These are phyloP conservation scores for Leptinotarsa texana DNA, from an alignment of 1,140 invertebrate genomes.

Conservation along the genomic window DNA sequence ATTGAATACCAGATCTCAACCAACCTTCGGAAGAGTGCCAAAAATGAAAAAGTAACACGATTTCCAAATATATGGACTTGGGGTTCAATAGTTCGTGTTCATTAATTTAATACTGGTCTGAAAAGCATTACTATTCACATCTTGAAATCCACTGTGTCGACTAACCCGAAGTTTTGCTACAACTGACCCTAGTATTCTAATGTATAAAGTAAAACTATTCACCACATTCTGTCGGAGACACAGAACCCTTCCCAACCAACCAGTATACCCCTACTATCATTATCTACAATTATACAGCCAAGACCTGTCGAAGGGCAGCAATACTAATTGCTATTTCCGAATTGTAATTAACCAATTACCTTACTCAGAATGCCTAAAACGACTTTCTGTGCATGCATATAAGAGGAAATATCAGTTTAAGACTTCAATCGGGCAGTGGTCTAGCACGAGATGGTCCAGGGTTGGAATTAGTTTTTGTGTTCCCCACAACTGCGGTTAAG, in stretches of 20 bases:
- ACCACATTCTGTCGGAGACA: not conserved
- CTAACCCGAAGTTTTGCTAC: too few species aligned
- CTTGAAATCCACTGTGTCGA: too few species aligned
- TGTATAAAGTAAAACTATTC: not conserved
- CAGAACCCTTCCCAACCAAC: slow-evolving; percentile 2
- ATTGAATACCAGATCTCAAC: too few species aligned
- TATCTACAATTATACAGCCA: slow-evolving; percentile 11
- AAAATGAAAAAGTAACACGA: too few species aligned
- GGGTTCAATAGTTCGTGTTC: too few species aligned
- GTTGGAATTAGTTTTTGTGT: not conserved
- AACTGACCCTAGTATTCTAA: too few species aligned
- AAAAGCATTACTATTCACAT: too few species aligned
- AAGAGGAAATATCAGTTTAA: slow-evolving; percentile 18
- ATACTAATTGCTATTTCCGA: slow-evolving; percentile 21
- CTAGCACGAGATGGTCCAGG: not conserved
- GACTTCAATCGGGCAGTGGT: not conserved
- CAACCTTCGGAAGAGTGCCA: too few species aligned
- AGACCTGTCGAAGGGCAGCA: slow-evolving; percentile 20
- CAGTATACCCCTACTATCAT: slow-evolving; percentile 6
- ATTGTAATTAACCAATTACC: slow-evolving; percentile 17
- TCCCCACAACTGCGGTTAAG: too few species aligned
- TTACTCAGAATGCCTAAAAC: slow-evolving; percentile 16
- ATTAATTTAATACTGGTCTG: too few species aligned
- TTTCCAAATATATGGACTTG: too few species aligned
- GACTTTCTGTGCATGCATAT: slow-evolving; percentile 9